Evolutionary conservation across 2,113 vertebrate genomes (phyloP).

Genomic region (Xyliphius kryptos): DNA sequence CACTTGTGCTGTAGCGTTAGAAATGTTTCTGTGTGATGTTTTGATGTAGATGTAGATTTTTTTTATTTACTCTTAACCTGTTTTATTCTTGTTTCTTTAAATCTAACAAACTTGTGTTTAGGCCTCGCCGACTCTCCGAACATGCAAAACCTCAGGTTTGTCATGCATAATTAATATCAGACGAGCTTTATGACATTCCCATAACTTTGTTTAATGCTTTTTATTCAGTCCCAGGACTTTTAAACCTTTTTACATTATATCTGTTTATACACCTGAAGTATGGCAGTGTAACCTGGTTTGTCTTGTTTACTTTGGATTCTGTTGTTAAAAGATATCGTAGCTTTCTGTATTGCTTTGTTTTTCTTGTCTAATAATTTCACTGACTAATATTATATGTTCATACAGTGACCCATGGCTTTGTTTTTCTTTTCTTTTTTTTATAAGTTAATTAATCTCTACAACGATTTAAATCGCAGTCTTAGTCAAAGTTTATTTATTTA

Average conservation of each 20-base stretch:
- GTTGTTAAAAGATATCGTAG: background rate
- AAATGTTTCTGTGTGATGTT: constrained; percentile 8
- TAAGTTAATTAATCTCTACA: too few species aligned
- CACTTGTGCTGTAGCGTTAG: too few species aligned
- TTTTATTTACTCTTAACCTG: too few species aligned
- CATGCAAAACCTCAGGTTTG: background rate
- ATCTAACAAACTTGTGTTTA: background rate
- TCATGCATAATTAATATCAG: too few species aligned
- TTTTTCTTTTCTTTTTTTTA: background rate
- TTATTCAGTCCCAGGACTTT: too few species aligned
- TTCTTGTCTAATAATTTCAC: constrained; percentile 2
- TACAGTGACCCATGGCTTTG: background rate
- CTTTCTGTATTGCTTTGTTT: background rate
- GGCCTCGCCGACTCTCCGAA: background rate
- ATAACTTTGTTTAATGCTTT: too few species aligned
- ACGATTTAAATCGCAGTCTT: too few species aligned
- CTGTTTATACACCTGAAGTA: too few species aligned
- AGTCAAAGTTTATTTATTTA: too few species aligned
- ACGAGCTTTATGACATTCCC: background rate
- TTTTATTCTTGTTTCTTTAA: background rate
- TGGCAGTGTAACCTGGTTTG: too few species aligned
- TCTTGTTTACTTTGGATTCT: background rate
- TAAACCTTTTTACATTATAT: too few species aligned
- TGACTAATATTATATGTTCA: constrained; percentile 11
- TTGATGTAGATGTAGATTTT: constrained; percentile 17